Conservation (phyloP, 2,113 vertebrate genomes). For the Chamaea fasciata region DNA sequence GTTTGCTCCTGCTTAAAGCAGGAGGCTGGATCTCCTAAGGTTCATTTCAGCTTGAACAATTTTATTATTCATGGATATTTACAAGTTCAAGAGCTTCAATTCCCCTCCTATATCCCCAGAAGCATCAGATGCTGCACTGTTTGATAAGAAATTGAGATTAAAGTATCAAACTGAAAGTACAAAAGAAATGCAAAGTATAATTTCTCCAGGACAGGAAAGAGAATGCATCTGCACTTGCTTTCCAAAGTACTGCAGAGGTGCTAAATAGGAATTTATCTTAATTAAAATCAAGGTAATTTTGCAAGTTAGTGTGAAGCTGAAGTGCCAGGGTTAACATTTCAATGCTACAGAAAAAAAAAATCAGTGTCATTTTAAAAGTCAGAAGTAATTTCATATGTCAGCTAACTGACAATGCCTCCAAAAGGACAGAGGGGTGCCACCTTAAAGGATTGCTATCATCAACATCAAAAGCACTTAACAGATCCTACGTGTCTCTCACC, state of each 20-base stretch:
- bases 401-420: background rate
- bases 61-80: conserved; percentile 15
- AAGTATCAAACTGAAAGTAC: background rate
- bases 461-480: background rate
- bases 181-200: conserved; percentile 24
- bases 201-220: background rate
- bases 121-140: background rate
- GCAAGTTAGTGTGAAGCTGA: background rate
- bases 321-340: conserved; percentile 15
- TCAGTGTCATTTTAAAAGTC: background rate
- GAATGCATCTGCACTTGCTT: background rate
- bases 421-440: background rate
- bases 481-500: background rate
- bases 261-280: conserved; percentile 34
- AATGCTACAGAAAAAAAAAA: background rate
- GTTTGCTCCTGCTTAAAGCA: background rate
- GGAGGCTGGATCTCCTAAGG: background rate
- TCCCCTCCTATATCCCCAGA: background rate
- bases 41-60: background rate
- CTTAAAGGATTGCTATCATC: background rate
- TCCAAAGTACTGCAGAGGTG: background rate
- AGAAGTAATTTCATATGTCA: background rate
- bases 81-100: conserved; percentile 14
- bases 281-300: conserved; percentile 56
- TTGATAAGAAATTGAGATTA: conserved; percentile 30